Percentiles rank a stretch among this genome's conserved stretches.
These are phyloP conservation scores for Noctua pronuba DNA, from an alignment of 2,888 invertebrate genomes.

Conservation along the genomic window DNA sequence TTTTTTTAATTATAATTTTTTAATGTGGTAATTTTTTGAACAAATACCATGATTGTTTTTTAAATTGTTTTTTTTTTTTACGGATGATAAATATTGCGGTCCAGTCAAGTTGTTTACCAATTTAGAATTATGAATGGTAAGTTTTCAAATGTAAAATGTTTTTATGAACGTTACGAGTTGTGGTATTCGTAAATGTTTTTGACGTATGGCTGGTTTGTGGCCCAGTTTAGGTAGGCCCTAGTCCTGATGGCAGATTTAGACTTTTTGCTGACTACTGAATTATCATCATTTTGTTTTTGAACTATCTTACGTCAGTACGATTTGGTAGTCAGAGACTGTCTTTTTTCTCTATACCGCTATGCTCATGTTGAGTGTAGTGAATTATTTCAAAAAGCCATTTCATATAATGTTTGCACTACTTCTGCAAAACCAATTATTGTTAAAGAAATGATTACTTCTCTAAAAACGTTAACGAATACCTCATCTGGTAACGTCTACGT, in stretches of 20 bases:
- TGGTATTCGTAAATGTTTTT: slow-evolving; percentile 64
- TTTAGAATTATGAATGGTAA: slow-evolving; percentile 75
- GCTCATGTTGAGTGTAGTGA: slow-evolving; percentile 14
- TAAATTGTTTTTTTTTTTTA: slow-evolving; percentile 47
- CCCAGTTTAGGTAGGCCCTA: background rate
- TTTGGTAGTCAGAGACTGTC: background rate
- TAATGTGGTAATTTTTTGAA: slow-evolving; percentile 49
- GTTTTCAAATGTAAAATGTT: slow-evolving; percentile 67
- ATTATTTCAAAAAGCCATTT: background rate
- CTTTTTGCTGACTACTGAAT: background rate
- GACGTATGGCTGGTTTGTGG: background rate
- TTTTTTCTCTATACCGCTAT: background rate
- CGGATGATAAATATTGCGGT: slow-evolving; percentile 74
- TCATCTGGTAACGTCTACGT: slow-evolving; percentile 17
- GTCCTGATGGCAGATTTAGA: background rate
- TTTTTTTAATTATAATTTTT: slow-evolving; percentile 35
- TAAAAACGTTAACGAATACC: slow-evolving; percentile 37
- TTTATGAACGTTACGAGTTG: slow-evolving; percentile 68
- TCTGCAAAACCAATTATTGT: background rate
- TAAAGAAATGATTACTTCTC: background rate
- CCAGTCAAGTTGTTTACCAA: slow-evolving; percentile 80
- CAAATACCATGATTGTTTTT: slow-evolving; percentile 50
- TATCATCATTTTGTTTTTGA: background rate
- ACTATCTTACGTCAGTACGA: background rate
- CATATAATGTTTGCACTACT: background rate